Conservation (phyloP, 2,888 invertebrate genomes). For the Calliopum simillimum region DNA sequence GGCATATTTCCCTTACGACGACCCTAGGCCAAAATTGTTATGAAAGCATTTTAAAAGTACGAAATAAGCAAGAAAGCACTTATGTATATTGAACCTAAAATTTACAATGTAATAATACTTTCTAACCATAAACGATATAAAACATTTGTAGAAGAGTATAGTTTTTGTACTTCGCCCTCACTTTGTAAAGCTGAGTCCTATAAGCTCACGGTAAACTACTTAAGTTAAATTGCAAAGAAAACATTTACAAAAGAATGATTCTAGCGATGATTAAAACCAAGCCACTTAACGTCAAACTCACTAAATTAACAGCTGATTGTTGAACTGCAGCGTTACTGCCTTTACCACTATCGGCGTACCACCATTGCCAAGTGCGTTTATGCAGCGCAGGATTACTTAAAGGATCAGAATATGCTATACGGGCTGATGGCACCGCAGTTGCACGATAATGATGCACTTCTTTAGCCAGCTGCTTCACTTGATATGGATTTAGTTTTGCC, state of each 20-base stretch:
- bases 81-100: too few relatives aligned
- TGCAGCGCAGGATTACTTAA: constrained; percentile 70
- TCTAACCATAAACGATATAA: too few relatives aligned
- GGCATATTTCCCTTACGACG: too few relatives aligned
- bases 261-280: background rate
- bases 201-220: too few relatives aligned
- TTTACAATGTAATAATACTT: too few relatives aligned
- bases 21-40: too few relatives aligned
- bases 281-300: background rate
- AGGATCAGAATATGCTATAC: constrained; percentile 68
- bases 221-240: too few relatives aligned
- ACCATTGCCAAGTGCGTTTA: constrained; percentile 73
- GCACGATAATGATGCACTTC: constrained; percentile 67
- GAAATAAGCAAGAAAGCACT: too few relatives aligned
- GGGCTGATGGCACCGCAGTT: constrained; percentile 65
- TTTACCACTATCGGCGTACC: constrained; percentile 68
- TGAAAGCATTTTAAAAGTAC: too few relatives aligned
- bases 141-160: too few relatives aligned
- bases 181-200: too few relatives aligned
- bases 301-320: background rate
- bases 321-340: background rate
- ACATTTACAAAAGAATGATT: background rate
- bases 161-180: too few relatives aligned
- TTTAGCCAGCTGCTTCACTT: constrained; percentile 64
- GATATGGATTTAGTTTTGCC: constrained; percentile 55